Percentiles rank a stretch among this genome's conserved stretches.
phyloP scores from a whole-genome alignment of 2,113 vertebrate species.

The Ariopsis seemanni region DNA sequence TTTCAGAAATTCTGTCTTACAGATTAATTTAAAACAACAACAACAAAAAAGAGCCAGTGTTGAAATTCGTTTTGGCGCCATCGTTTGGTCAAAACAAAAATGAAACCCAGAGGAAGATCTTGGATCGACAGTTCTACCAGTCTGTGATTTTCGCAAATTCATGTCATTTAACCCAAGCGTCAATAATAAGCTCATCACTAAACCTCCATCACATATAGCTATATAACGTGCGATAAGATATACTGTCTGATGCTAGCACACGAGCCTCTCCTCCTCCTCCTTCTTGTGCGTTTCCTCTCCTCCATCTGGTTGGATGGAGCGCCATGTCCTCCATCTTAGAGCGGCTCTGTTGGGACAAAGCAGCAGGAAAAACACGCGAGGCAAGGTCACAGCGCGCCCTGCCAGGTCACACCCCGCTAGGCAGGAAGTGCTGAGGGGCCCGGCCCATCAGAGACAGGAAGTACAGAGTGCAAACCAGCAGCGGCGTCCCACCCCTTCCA shows the following conservation, averaged over 20 bases:
- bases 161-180: neutral
- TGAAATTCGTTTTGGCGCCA: neutral
- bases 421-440: constrained; percentile 65
- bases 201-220: neutral
- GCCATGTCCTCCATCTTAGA: constrained; percentile 40
- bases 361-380: constrained; percentile 54
- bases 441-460: constrained; percentile 70
- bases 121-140: neutral
- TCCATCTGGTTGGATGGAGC: neutral
- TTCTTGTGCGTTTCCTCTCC: neutral
- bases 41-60: too few species aligned
- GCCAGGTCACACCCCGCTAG: constrained; percentile 52
- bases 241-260: neutral
- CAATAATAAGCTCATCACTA: neutral
- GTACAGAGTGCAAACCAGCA: constrained; percentile 69
- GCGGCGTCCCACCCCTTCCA: constrained; percentile 54
- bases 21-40: neutral
- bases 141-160: neutral
- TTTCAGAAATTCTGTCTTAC: neutral
- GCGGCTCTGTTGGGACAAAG: constrained; percentile 49
- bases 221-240: neutral
- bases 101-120: neutral
- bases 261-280: neutral
- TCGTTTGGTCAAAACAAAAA: neutral
- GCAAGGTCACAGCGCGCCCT: constrained; percentile 65